Evolutionary conservation across 2,797 vertebrate species (phyloP).

Genomic region (Poliocrania exsul): DNA sequence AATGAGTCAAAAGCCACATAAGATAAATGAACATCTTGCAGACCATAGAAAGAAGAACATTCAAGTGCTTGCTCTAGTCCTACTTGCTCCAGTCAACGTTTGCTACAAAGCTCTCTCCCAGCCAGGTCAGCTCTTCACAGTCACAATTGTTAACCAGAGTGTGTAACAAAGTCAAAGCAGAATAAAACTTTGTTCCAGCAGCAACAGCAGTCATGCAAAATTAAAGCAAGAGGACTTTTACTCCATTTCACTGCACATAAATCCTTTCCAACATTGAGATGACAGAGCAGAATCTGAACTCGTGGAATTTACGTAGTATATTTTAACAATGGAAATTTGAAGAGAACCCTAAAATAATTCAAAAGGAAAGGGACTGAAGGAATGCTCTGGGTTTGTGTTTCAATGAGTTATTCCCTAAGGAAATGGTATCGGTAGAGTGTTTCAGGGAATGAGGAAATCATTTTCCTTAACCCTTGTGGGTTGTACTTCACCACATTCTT

Average conservation of each 20-base stretch:
- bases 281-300: background rate
- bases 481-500: background rate
- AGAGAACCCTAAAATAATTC: background rate
- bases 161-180: background rate
- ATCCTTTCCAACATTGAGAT: background rate
- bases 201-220: background rate
- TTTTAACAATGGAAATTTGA: background rate
- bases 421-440: background rate
- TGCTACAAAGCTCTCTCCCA: background rate
- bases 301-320: fast-evolving
- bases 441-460: background rate
- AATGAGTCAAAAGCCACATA: background rate
- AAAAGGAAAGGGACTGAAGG: background rate
- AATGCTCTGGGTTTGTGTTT: slow-evolving; percentile 4
- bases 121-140: background rate
- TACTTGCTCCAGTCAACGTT: background rate
- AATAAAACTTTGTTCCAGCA: background rate
- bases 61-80: background rate
- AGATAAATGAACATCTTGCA: background rate
- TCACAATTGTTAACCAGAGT: background rate
- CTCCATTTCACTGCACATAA: background rate
- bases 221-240: background rate
- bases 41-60: background rate
- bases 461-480: background rate
- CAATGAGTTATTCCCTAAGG: background rate